These are phyloP conservation scores for Cryptus armator DNA, from an alignment of 2,888 invertebrate genomes.

Conservation along the genomic window DNA sequence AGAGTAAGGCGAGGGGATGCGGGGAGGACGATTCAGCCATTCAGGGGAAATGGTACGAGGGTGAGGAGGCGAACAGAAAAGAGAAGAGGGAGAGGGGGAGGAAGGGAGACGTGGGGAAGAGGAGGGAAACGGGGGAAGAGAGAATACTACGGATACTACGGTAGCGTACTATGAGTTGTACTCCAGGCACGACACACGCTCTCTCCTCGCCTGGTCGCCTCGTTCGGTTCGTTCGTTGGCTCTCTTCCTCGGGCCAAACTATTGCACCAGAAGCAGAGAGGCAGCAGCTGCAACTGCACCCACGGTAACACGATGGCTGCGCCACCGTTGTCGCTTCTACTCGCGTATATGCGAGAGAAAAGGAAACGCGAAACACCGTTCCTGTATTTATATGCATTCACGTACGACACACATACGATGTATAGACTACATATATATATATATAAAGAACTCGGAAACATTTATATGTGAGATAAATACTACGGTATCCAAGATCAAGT, in stretches of 20 bases:
- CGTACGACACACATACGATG: neutral
- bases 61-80: conserved; percentile 30
- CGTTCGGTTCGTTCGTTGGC: conserved; percentile 25
- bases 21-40: conserved; percentile 58
- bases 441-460: neutral
- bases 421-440: neutral
- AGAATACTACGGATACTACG: conserved; percentile 81
- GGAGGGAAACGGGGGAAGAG: conserved; percentile 46
- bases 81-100: conserved; percentile 29
- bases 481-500: conserved; percentile 24
- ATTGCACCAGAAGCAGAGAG: conserved; percentile 1
- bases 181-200: conserved; percentile 75
- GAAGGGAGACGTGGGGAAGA: conserved; percentile 53
- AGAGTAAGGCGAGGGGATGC: conserved; percentile 54
- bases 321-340: conserved; percentile 8
- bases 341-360: neutral
- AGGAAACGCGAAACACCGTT: conserved; percentile 6
- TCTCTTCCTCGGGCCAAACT: neutral
- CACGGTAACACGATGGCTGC: conserved; percentile 38
- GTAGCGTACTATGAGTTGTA: conserved; percentile 82
- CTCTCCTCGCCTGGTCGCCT: conserved; percentile 58
- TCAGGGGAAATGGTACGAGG: conserved; percentile 66
- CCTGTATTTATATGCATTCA: conserved; percentile 31
- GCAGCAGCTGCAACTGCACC: conserved; percentile 54
- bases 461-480: neutral